Base-by-base conservation (phyloP, 30 jellyfish, hydroid and myxozoan species). In the Haliclystus octoradiatus region DNA sequence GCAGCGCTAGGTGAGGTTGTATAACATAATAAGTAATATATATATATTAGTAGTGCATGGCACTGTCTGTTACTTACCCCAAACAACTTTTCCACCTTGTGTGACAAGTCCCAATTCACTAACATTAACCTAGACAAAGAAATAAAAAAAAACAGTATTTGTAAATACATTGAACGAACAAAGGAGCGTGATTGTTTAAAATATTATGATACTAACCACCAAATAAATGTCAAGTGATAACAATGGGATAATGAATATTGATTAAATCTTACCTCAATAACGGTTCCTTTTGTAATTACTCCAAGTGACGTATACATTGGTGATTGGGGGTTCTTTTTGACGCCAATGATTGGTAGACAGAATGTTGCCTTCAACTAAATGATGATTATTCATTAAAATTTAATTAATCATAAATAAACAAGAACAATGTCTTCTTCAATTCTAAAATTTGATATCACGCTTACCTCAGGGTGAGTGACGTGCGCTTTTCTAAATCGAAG, bases 391-490 rank as follows among this genome's bases (percentile, higher is more conserved):
- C n/a, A n/a, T n/a, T n/a, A n/a, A n/a, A n/a, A n/a, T n/a, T n/a
- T n/a, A n/a, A n/a, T n/a, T n/a, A n/a, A n/a, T n/a, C n/a, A n/a
- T n/a, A n/a, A n/a, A n/a, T n/a, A n/a, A n/a, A n/a, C n/a, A n/a
- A n/a, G n/a, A n/a, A n/a, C n/a, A n/a, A n/a, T n/a, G n/a, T n/a
- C n/a, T n/a, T n/a, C n/a, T n/a, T n/a, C n/a, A n/a, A n/a, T n/a
- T n/a, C n/a, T n/a, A n/a, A n/a, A n/a, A n/a, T n/a, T n/a, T n/a
- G n/a, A n/a, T n/a, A n/a, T n/a, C n/a, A n/a, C n/a, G n/a, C 14
- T 33, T 72, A 92, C 99, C 95, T 92, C 99, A n/a, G 99, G 99
- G 66, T 92, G 99, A 0, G 99, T 92, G 25, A 92, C 99, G 61
- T 92, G 99, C 2, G 99, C 99, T 75, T 92, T 92, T 50, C 75